Base-by-base conservation (phyloP, 1,140 invertebrate genomes). In the Zaprionus capensis region DNA sequence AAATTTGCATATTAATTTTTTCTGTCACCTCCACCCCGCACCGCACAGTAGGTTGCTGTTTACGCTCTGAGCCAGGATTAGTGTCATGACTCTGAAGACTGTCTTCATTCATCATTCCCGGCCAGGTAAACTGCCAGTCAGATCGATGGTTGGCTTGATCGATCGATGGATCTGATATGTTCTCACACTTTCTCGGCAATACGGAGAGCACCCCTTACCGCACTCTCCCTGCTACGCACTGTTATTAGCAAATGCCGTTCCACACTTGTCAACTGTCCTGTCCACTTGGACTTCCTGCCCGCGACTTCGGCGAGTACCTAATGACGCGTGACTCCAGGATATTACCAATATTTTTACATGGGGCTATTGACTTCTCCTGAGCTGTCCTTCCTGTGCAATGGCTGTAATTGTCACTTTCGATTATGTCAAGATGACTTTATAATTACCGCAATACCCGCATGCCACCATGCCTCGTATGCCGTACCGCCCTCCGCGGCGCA, bases 381-480 rank as follows among this genome's bases (percentile, higher is more conserved):
- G 44, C 41, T 59, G 59, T 66, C 58, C 77, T 83, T 84, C 82
- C 80, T 91, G 86, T 80, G 79, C 90, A 87, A 84, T 91, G 82
- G 75, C 69, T 91, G 90, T 91, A 86, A 91, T 91, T 91, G 90
- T 91, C 90, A 91, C 90, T 91, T 91, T 86, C 91, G 90, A 91
- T 91, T 91, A 91, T 86, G 85, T 90, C 90, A 91, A 91, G 90
- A 91, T 91, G 90, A 91, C 90, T 91, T 91, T 91, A 91, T 91
- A 91, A 91, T 91, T 91, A 83, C 90, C 78, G 57, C 71, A 74
- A 46, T 71, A 36, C 68, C 46, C 46, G 46, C 46, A 51, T 51
- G 20, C 11, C 46, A 22, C 46, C 46, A 49, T 22, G 20, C 11
- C 46, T 12, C 46, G 7, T 44, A 17, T 44, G 38, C 38, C 38